phyloP scores from a whole-genome alignment of 2,113 vertebrate genomes.

The Pagrus major region DNA sequence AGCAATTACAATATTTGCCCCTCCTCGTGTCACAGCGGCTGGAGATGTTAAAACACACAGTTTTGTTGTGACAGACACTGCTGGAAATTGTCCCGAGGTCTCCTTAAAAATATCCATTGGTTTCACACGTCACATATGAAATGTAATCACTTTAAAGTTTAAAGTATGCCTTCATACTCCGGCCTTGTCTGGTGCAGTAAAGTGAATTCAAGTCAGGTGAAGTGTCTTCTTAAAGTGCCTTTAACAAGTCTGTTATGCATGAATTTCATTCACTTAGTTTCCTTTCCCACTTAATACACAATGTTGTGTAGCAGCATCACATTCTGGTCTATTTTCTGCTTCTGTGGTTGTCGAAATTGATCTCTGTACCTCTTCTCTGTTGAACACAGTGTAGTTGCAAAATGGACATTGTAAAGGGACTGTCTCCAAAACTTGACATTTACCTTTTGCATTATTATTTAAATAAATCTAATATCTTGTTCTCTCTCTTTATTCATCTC shows the following conservation, averaged over 20 bases:
- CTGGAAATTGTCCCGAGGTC: too few relatives aligned
- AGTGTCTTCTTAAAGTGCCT: not conserved
- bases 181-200: not conserved
- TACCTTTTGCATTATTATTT: not conserved
- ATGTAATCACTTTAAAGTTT: too few relatives aligned
- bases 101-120: too few relatives aligned
- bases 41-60: too few relatives aligned
- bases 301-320: not conserved
- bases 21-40: too few relatives aligned
- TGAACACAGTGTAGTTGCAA: not conserved
- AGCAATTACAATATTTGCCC: too few relatives aligned
- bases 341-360: not conserved
- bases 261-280: not conserved
- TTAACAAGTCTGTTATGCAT: not conserved
- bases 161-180: not conserved
- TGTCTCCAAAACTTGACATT: slow-evolving; percentile 9
- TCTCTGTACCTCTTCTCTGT: not conserved
- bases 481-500: not conserved
- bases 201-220: not conserved
- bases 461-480: not conserved
- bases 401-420: not conserved
- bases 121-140: too few relatives aligned
- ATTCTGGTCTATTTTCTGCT: not conserved
- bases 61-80: too few relatives aligned
- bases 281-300: not conserved